Conservation (phyloP, 2,888 invertebrate species). For the Campaea margaritaria region DNA sequence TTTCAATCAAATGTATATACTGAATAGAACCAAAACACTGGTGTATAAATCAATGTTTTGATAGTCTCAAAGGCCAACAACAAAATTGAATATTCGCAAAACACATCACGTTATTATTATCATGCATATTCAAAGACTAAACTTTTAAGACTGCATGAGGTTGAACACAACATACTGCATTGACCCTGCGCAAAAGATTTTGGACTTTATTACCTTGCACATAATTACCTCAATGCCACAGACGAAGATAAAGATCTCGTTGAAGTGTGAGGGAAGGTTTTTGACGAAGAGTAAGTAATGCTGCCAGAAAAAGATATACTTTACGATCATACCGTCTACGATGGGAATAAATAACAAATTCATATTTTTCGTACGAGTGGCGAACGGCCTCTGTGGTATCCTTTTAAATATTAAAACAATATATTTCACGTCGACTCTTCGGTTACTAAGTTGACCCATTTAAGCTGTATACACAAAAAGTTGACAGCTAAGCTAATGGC, state of each 20-base stretch:
- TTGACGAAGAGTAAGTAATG: neutral
- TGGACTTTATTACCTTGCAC: neutral
- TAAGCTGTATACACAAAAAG: too few relatives aligned
- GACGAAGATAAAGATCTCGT: conserved; percentile 2
- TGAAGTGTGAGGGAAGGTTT: neutral
- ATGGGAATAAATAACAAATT: conserved; percentile 2
- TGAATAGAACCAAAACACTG: too few relatives aligned
- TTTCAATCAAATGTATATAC: too few relatives aligned
- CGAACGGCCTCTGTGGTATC: neutral
- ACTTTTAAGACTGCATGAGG: neutral
- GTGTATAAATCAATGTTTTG: too few relatives aligned
- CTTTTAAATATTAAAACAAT: conserved; percentile 6
- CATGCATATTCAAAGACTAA: neutral
- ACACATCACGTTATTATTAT: too few relatives aligned
- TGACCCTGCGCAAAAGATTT: conserved; percentile 5
- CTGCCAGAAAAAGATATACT: neutral
- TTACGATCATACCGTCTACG: conserved; percentile 1
- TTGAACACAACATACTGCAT: neutral
- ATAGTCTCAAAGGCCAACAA: neutral
- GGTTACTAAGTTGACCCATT: too few relatives aligned
- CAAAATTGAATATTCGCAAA: neutral
- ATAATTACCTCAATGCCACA: conserved; percentile 10
- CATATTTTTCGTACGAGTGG: conserved; percentile 3
- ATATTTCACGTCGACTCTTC: conserved; percentile 1
- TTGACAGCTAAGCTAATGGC: too few relatives aligned